Evolutionary conservation across 2,888 invertebrate genomes (phyloP).

Genomic region (Gibbula magus): DNA sequence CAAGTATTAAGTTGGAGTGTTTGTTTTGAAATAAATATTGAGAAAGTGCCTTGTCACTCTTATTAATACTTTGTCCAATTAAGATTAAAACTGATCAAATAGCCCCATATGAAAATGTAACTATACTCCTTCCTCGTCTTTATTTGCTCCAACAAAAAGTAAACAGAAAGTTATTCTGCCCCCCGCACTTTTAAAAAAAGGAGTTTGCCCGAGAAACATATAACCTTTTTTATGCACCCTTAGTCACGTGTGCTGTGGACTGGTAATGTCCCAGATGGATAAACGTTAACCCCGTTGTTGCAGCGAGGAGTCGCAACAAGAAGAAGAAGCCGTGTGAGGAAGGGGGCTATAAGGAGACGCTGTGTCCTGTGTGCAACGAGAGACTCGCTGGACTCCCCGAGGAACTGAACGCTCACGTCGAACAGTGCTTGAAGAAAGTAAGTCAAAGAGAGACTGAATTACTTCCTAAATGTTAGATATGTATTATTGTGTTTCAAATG

Average conservation of each 20-base stretch:
- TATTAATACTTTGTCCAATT: too few species aligned
- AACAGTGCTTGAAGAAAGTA: slow-evolving; percentile 80
- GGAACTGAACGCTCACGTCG: slow-evolving; percentile 84
- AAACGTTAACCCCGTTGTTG: not conserved
- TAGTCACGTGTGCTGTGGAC: not conserved
- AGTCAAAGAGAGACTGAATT: not conserved
- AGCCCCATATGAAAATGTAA: not conserved
- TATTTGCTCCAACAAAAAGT: too few species aligned
- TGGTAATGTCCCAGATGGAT: not conserved
- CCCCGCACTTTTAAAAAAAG: too few species aligned
- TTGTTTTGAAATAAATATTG: not conserved
- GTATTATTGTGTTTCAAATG: too few species aligned
- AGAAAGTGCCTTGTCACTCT: too few species aligned
- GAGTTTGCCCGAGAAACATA: too few species aligned
- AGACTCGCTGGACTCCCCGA: slow-evolving; percentile 80
- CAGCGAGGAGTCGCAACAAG: slow-evolving; percentile 79
- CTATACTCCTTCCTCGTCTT: too few species aligned
- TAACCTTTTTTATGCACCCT: too few species aligned
- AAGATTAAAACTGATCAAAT: too few species aligned
- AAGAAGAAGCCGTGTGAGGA: slow-evolving; percentile 80
- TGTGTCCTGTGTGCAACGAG: slow-evolving; percentile 89
- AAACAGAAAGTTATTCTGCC: too few species aligned
- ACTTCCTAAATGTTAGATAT: too few species aligned
- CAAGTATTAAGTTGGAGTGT: not conserved
- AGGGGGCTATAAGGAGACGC: slow-evolving; percentile 77